Evolutionary conservation across 2,113 vertebrate genomes (phyloP).

Genomic region (Calyptommatus sinebrachiatus): DNA sequence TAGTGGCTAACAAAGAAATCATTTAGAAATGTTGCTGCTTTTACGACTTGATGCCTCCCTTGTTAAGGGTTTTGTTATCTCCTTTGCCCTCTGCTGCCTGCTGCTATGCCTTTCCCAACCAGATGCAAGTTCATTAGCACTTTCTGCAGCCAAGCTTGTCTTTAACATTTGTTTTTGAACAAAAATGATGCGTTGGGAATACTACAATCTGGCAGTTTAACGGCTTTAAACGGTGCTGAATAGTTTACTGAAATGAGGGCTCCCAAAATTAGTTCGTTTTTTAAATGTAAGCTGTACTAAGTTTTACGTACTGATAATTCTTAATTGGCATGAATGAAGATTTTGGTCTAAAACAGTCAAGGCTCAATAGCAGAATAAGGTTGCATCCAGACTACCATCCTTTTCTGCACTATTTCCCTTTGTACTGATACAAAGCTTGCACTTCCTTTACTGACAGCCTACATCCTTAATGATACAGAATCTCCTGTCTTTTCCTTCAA

Average conservation of each 20-base stretch:
- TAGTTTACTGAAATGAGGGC: slow-evolving; percentile 28
- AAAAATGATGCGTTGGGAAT: slow-evolving; percentile 26
- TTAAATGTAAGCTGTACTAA: slow-evolving; percentile 47
- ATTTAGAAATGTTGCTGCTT: slow-evolving; percentile 40
- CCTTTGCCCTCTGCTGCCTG: slow-evolving; percentile 41
- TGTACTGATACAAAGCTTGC: too few relatives aligned
- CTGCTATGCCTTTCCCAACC: slow-evolving; percentile 33
- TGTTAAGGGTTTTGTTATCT: slow-evolving; percentile 40
- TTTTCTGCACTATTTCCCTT: too few relatives aligned
- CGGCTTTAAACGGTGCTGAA: slow-evolving; percentile 48
- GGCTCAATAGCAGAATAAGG: neutral
- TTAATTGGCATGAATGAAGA: neutral
- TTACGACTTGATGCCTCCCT: slow-evolving; percentile 15
- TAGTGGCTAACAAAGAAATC: slow-evolving; percentile 24
- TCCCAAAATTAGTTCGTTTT: slow-evolving; percentile 33
- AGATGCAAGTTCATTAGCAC: slow-evolving; percentile 41
- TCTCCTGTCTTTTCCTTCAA: too few relatives aligned
- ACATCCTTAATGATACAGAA: too few relatives aligned
- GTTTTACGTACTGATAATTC: slow-evolving; percentile 15
- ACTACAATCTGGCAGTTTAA: slow-evolving; percentile 39
- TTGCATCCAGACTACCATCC: too few relatives aligned
- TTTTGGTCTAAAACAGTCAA: neutral
- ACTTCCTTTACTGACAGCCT: too few relatives aligned
- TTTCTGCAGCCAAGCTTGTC: slow-evolving; percentile 47
- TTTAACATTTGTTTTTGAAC: slow-evolving; percentile 54